Conservation (phyloP, 1,140 invertebrate genomes). For the Ostrea edulis region DNA sequence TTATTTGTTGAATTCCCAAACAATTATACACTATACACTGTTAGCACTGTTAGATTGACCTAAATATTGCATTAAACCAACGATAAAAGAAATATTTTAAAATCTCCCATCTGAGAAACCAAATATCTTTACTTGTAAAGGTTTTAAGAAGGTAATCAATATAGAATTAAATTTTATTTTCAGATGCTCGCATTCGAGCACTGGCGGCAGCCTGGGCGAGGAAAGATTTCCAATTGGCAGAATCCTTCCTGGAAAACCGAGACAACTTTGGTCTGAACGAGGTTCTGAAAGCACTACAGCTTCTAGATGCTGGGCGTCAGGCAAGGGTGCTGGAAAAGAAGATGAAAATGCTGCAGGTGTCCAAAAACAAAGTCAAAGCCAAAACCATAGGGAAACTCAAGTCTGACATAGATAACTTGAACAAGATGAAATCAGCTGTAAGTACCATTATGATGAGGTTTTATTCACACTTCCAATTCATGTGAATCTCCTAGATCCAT, state of each 20-base stretch:
- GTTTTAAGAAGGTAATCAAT: too few relatives aligned
- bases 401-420: constrained; percentile 76
- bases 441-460: constrained; percentile 37
- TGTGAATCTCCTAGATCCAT: background rate
- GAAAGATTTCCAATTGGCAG: constrained; percentile 71
- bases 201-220: constrained; percentile 77
- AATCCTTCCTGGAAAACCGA: constrained; percentile 67
- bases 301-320: constrained; percentile 74
- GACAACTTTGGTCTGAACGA: constrained; percentile 76
- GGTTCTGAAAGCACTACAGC: constrained; percentile 73
- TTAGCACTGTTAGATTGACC: too few relatives aligned
- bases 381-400: constrained; percentile 74
- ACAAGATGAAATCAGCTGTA: constrained; percentile 70
- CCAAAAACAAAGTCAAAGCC: constrained; percentile 68
- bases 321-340: constrained; percentile 73
- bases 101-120: too few relatives aligned
- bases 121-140: too few relatives aligned
- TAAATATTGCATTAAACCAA: too few relatives aligned
- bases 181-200: constrained; percentile 73
- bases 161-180: constrained; percentile 54
- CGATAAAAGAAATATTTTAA: too few relatives aligned
- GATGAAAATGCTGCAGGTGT: constrained; percentile 71
- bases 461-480: background rate
- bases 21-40: too few relatives aligned
- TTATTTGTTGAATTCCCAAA: too few relatives aligned